Base-by-base conservation (phyloP, 2,113 vertebrate genomes). In the Mormoops blainvillei region DNA sequence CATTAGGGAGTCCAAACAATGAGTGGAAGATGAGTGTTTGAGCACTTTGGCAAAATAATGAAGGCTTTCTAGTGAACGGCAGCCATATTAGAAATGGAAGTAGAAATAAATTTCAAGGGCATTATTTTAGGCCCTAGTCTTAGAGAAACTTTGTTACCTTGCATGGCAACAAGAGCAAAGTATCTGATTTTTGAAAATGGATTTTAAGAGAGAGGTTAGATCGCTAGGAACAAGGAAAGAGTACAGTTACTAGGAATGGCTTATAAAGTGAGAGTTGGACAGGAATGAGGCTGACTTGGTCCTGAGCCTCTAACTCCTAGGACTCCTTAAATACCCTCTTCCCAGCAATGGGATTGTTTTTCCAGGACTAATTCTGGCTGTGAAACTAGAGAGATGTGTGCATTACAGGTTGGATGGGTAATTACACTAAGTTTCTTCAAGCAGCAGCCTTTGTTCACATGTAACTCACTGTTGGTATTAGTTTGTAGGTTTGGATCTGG, bases 81-180 rank as follows among this genome's bases (percentile, higher is more conserved):
- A 73, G 5, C 33, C 28, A 38, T 36, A 4, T 54, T 73, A 84
- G n/a, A 86, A 85, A 77, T 56, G 31, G 70, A 68, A 70, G 20
- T 45, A 89, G 76, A 89, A 82, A 61, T 13, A 38, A 50, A 28
- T 91, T 91, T 83, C 52, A 82, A 26, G 22, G 16, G 10, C 12
- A 63, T 43, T 73, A 45, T 33, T 89, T 76, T 43, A 96, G 33
- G 22, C 41, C 38, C 13, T 73, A 15, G 48, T 43, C 16, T 9
- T 83, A 54, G 48, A 95, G 52, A 85, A 93, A 85, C 45, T 85
- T 96, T 76, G 43, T 92, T 89, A 80, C 68, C 12, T 76, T 20
- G 0, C 45, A 11, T 45, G 43, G 15, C 38, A 82, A 83, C 45
- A 92, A 84, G 85, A 26, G 45, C 43, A 80, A 76, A 94, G 26